These are phyloP conservation scores for Catocala nupta DNA, from an alignment of 2,888 invertebrate species.

Conservation along the genomic window DNA sequence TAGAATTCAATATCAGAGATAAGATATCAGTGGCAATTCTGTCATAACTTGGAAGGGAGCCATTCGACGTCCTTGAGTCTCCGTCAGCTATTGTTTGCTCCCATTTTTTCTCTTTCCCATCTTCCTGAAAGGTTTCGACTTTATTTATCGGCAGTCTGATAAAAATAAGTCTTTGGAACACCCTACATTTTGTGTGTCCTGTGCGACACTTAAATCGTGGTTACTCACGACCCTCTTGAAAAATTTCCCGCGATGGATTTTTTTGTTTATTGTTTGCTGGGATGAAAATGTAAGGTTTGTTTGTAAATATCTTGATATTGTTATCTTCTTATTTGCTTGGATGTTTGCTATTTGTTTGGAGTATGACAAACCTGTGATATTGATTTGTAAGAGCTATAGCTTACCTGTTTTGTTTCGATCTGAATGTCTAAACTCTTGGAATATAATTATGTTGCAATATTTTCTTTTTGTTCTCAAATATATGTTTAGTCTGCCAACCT, in stretches of 20 bases:
- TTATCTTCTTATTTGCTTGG: not conserved
- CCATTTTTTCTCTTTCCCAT: slow-evolving; percentile 34
- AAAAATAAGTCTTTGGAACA: slow-evolving; percentile 54
- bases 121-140: slow-evolving; percentile 50
- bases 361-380: not conserved
- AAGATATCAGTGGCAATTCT: slow-evolving; percentile 48
- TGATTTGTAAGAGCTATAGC: no score
- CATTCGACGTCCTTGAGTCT: slow-evolving; percentile 28
- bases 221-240: slow-evolving; percentile 22
- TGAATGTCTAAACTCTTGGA: no score
- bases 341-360: not conserved
- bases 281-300: slow-evolving; percentile 10
- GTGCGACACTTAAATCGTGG: slow-evolving; percentile 38
- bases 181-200: slow-evolving; percentile 28
- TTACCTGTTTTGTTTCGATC: no score
- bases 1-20: slow-evolving; percentile 52
- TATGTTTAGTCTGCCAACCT: no score
- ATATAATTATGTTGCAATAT: no score
- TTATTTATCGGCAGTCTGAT: slow-evolving; percentile 61
- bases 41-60: slow-evolving; percentile 45
- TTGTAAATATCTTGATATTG: slow-evolving; percentile 8
- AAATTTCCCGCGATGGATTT: slow-evolving; percentile 16
- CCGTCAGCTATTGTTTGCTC: slow-evolving; percentile 49
- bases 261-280: slow-evolving; percentile 23
- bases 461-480: no score